These are phyloP conservation scores for Trichomycterus rosablanca DNA, from an alignment of 2,113 vertebrate species.

Conservation along the genomic window DNA sequence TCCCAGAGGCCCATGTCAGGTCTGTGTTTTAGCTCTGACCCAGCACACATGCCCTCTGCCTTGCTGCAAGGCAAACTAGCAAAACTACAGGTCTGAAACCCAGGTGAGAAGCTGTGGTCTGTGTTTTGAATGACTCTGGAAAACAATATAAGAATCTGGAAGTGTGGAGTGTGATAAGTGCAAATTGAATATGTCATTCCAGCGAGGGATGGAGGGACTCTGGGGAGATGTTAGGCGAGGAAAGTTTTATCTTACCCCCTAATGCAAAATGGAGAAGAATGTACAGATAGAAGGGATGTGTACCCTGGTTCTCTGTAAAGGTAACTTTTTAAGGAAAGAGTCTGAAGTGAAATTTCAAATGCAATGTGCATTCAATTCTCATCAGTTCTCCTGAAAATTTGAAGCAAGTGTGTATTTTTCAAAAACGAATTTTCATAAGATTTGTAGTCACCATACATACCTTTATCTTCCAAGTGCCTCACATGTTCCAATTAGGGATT, in stretches of 20 bases:
- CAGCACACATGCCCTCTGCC: slow-evolving; percentile 66
- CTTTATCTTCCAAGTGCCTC: neutral
- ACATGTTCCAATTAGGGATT: no score
- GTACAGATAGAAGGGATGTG: slow-evolving; percentile 41
- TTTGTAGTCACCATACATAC: slow-evolving; percentile 2
- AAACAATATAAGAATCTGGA: slow-evolving; percentile 33
- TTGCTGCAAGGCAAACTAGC: slow-evolving; percentile 68
- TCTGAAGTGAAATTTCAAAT: no score
- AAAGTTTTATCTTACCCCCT: slow-evolving; percentile 55
- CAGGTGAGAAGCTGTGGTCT: slow-evolving; percentile 3
- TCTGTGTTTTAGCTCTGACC: slow-evolving; percentile 58
- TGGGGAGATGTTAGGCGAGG: slow-evolving; percentile 56
- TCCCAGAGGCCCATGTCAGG: slow-evolving; percentile 30
- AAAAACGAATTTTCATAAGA: slow-evolving; percentile 3
- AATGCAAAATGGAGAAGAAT: slow-evolving; percentile 55
- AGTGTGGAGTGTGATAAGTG: slow-evolving; percentile 60
- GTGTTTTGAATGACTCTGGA: neutral
- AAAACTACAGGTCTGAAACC: neutral
- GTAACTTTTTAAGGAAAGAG: neutral
- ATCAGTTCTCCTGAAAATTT: no score
- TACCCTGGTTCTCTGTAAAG: slow-evolving; percentile 13
- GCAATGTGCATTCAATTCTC: neutral
- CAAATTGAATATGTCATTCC: slow-evolving; percentile 72
- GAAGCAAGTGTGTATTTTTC: neutral
- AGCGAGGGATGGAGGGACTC: slow-evolving; percentile 63